Conservation (phyloP, 1,140 invertebrate species). For the Caenorhabditis inopinata region DNA sequence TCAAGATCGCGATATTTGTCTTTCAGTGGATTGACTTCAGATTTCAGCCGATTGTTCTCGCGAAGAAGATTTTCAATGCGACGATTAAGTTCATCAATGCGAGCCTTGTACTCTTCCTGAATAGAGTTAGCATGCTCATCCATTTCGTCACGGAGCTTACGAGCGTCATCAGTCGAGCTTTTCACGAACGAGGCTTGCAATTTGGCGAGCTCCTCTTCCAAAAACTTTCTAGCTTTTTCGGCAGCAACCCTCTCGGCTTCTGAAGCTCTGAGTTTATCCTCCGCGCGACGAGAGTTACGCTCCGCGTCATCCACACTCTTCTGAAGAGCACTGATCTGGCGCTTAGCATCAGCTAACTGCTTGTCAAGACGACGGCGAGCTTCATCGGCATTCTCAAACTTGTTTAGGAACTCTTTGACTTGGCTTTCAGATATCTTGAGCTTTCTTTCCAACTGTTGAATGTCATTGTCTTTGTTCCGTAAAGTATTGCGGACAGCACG, state of each 20-base stretch:
- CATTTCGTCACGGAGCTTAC: slow-evolving; percentile 59
- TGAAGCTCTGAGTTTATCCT: slow-evolving; percentile 59
- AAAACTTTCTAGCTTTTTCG: slow-evolving; percentile 59
- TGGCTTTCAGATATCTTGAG: slow-evolving; percentile 59
- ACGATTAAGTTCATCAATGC: slow-evolving; percentile 62
- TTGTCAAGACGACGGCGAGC: slow-evolving; percentile 58
- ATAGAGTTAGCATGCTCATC: slow-evolving; percentile 58
- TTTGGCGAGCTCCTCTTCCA: slow-evolving; percentile 61
- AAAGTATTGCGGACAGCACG: slow-evolving; percentile 58
- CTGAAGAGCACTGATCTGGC: slow-evolving; percentile 57
- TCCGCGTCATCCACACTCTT: slow-evolving; percentile 59
- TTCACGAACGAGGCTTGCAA: slow-evolving; percentile 63
- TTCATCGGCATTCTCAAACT: slow-evolving; percentile 62
- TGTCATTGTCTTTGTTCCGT: slow-evolving; percentile 65
- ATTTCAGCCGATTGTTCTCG: slow-evolving; percentile 59
- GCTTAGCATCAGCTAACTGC: slow-evolving; percentile 58
- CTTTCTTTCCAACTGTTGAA: slow-evolving; percentile 62
- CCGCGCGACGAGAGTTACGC: slow-evolving; percentile 56
- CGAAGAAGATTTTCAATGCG: slow-evolving; percentile 58
- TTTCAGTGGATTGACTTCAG: slow-evolving; percentile 57
- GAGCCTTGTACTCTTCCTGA: slow-evolving; percentile 64
- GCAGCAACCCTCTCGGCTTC: slow-evolving; percentile 56
- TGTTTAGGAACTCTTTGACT: slow-evolving; percentile 57
- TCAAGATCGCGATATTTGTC: slow-evolving; percentile 61
- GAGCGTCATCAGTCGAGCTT: slow-evolving; percentile 55